Base-by-base conservation (phyloP, 64 coral and sea anemone genomes). In the Porites lutea region DNA sequence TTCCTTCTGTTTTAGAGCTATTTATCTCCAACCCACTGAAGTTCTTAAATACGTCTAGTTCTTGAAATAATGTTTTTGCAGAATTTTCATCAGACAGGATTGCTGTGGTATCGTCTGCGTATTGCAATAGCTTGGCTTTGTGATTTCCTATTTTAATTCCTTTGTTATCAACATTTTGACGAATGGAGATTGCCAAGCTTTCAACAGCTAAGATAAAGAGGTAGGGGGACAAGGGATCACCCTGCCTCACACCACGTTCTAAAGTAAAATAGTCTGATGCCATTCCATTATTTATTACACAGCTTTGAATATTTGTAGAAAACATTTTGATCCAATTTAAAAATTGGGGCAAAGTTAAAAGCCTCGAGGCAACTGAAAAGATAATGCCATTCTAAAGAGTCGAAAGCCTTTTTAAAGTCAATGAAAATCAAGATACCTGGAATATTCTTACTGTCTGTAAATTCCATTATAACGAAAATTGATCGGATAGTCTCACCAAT, bases 161-260 rank as follows among this genome's bases (percentile, higher is more conserved):
- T 52, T 57, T 13, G 19, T 72, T 91, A 69, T 91, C 66, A 48
- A 60, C 15, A 75, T 90, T 90, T 62, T 79, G 13, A 4, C 58
- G 23, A 48, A 69, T 90, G 15, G 88, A 74, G 15, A 75, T 78
- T 48, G 74, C 75, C 47, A 67, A 63, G 79, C 61, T 63, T 79
- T 93, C 91, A 52, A 87, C 69, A 44, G 13, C 91, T 11, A 87
- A 27, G 45, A 93, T 78, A 67, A 93, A 93, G 20, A 93, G 63
- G 48, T 87, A 93, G 3, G 91, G 90, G 16, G 66, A 74, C 9
- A 87, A 47, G 16, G 82, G 82, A 55, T 87, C 91, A n/a, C 82
- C 91, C 60, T 93, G 91, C 86, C 73, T 79, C 48, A 79, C 74
- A 72, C 91, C 83, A 15, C 50, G 82, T 87, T 86, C 82, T 37